A percentile compares a stretch with the other conserved stretches of the same genome.
phyloP scores from a whole-genome alignment of 92 coral and sea anemone genomes.

The Galaxea fascicularis region DNA sequence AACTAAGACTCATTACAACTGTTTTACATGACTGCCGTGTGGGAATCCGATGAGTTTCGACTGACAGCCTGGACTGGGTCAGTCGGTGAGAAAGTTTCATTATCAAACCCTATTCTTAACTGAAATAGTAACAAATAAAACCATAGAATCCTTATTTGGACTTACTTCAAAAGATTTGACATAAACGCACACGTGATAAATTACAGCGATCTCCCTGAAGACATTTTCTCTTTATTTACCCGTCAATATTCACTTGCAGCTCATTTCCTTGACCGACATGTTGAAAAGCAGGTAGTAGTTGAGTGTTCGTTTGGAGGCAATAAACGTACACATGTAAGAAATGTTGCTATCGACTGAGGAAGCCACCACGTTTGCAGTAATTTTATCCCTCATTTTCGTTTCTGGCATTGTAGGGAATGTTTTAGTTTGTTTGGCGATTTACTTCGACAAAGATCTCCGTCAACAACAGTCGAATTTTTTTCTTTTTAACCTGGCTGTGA shows the following conservation, averaged over 20 bases:
- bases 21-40: too few species aligned
- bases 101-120: background rate
- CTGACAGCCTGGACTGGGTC: too few species aligned
- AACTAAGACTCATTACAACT: too few species aligned
- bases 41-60: too few species aligned
- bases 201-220: background rate
- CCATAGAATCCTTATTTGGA: background rate
- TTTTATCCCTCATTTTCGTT: constrained; percentile 45
- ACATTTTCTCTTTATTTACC: background rate
- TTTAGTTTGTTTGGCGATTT: constrained; percentile 70
- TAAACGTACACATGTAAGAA: background rate
- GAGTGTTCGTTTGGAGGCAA: too few species aligned
- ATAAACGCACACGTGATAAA: background rate
- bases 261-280: background rate
- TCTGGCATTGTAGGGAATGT: constrained; percentile 64
- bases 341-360: constrained; percentile 47
- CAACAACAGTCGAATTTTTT: constrained; percentile 68
- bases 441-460: constrained; percentile 59
- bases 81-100: too few species aligned
- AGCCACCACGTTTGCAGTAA: constrained; percentile 13
- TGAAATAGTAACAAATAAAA: background rate
- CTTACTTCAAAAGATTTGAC: background rate
- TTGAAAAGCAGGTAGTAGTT: background rate
- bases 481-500: constrained; percentile 64
- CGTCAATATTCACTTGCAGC: background rate